Conservation (phyloP, 2,797 vertebrate genomes). For the Leptatherina wallacei region DNA sequence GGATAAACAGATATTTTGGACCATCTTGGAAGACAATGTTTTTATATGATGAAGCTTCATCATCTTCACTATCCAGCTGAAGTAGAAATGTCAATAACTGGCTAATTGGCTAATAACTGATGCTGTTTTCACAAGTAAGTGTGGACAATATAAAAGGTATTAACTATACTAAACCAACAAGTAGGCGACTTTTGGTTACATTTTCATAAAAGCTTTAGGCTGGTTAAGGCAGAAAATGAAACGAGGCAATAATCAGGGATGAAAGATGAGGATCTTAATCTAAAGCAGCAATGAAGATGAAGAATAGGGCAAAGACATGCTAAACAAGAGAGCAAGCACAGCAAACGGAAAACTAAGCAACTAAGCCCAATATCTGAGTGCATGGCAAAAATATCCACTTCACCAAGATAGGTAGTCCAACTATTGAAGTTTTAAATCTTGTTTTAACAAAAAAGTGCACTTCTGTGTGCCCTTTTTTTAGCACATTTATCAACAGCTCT, state of each 20-base stretch:
- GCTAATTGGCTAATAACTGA: neutral
- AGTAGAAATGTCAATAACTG: conserved; percentile 12
- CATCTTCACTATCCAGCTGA: neutral
- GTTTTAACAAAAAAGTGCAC: conserved; percentile 38
- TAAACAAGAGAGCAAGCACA: conserved; percentile 52
- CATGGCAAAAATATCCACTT: conserved; percentile 46
- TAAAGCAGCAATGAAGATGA: conserved; percentile 50
- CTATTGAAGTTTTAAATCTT: conserved; percentile 50
- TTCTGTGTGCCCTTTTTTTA: conserved; percentile 3
- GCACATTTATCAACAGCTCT: conserved; percentile 1
- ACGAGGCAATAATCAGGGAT: conserved; percentile 25
- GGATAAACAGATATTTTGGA: conserved; percentile 18
- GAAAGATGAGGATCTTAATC: conserved; percentile 40
- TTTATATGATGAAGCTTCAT: neutral
- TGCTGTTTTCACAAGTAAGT: neutral
- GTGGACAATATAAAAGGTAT: neutral
- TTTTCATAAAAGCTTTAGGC: conserved; percentile 44
- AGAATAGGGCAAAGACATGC: conserved; percentile 35
- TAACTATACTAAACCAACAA: neutral
- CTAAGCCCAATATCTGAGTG: conserved; percentile 45
- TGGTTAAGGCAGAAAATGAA: conserved; percentile 48
- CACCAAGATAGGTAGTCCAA: conserved; percentile 44
- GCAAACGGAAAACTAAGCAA: conserved; percentile 55
- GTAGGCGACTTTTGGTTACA: conserved; percentile 3
- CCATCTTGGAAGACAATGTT: neutral